Conservation (phyloP, 2,888 invertebrate genomes). For the Diloba caeruleocephala region DNA sequence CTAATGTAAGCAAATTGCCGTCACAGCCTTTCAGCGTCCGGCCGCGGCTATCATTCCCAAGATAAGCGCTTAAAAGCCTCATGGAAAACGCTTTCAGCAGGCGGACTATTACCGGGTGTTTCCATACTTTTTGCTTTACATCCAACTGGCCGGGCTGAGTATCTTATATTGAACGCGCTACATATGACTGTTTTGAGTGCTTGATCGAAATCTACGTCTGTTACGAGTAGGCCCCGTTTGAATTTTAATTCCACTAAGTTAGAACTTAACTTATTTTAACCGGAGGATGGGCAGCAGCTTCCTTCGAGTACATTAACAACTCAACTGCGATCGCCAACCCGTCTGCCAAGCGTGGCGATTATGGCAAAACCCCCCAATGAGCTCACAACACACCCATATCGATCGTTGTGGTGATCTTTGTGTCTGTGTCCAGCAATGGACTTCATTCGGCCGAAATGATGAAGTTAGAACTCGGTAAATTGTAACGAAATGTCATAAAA, state of each 20-base stretch:
- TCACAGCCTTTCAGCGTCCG: constrained; percentile 86
- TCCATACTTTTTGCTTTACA: constrained; percentile 78
- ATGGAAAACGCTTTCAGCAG: constrained; percentile 85
- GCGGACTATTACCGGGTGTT: constrained; percentile 78
- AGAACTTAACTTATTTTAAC: no score
- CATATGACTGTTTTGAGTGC: constrained; percentile 61
- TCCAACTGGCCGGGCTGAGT: constrained; percentile 63
- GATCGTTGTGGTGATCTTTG: no score
- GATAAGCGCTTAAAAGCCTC: constrained; percentile 89
- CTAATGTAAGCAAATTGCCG: constrained; percentile 89
- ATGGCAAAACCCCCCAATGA: no score
- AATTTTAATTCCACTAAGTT: constrained; percentile 55
- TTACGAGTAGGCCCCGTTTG: constrained; percentile 42
- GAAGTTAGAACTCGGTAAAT: constrained; percentile 27
- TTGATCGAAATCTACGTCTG: constrained; percentile 61
- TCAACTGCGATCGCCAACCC: no score
- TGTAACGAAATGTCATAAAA: constrained; percentile 26
- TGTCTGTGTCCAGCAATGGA: no score
- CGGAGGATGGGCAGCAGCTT: no score
- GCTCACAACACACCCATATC: no score
- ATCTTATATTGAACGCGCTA: constrained; percentile 64
- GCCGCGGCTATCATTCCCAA: constrained; percentile 87
- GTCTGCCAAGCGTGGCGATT: no score
- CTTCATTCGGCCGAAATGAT: no score
- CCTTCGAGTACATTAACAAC: no score